Evolutionary conservation across 2,113 vertebrate species (phyloP).

Genomic region (Phalacrocorax brasilianus): DNA sequence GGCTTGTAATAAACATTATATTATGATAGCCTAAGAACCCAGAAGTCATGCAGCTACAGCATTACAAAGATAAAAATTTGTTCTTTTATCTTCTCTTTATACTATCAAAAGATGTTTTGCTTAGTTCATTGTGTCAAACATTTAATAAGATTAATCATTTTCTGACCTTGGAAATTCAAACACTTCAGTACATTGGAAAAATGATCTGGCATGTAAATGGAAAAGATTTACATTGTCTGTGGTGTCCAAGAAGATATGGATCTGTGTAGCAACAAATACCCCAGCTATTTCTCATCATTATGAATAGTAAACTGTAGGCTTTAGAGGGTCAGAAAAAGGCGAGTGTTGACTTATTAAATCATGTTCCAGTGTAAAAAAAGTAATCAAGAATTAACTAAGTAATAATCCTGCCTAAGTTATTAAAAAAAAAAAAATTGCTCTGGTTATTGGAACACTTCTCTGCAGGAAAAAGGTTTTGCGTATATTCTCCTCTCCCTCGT

Average conservation of each 20-base stretch:
- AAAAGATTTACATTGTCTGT: conserved; percentile 30
- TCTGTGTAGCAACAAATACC: background rate
- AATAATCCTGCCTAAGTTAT: background rate
- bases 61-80: conserved; percentile 53
- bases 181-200: conserved; percentile 43
- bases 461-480: background rate
- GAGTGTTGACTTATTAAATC: background rate
- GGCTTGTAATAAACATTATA: conserved; percentile 51
- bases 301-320: background rate
- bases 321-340: conserved; percentile 25
- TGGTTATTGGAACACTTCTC: background rate
- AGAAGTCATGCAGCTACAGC: conserved; percentile 48
- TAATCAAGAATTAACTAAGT: conserved; percentile 1
- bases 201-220: conserved; percentile 19
- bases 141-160: conserved; percentile 60
- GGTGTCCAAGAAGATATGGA: background rate
- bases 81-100: conserved; percentile 59
- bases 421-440: background rate
- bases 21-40: conserved; percentile 37
- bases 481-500: background rate
- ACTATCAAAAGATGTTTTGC: conserved; percentile 44
- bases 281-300: conserved; percentile 1
- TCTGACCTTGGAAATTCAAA: conserved; percentile 53
- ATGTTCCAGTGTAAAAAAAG: background rate
- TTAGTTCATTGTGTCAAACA: conserved; percentile 50